Evolutionary conservation across 2,797 vertebrate genomes (phyloP), one percentile per base, ranked within the genome.

Genomic region (Rhodeus uyekii): DNA sequence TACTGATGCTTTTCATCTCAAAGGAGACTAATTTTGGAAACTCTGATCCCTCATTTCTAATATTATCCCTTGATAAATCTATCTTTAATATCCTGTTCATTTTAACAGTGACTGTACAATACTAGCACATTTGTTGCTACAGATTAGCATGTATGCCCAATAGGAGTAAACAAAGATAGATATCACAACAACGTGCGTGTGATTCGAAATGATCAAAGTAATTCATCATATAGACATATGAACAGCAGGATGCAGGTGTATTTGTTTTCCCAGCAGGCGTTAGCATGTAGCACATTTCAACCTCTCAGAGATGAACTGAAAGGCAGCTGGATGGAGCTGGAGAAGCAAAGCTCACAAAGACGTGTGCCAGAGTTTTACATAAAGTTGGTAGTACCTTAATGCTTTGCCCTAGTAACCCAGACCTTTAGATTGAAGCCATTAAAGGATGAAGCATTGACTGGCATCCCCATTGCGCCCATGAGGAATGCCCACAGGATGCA

Each of bases 361-460:
- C 19, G n/a, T 48, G 44, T 69, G 73, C 16, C 71, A 38, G 34
- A 6, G 34, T 55, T 27, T 42, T 74, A 10, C 50, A 18, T 14
- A 32, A 34, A 22, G 12, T 8, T 50, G 10, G 29, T 18, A 12
- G 12, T 46, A 46, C 14, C 34, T 44, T 55, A 69, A 44, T 24
- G 8, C 46, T 61, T 42, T 44, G 53, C 22, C 39, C 67, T 72
- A 71, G 22, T 61, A 72, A 81, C 69, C 44, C 42, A 36, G 14
- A 61, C 42, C 27, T 7, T 29, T 29, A 60, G 55, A 29, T 16
- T 60, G 13, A 78, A 78, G 44, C 12, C 0, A 3, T 29, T 19
- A 24, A 36, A 42, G 27, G 27, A 27, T 27, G 10, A 58, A 46
- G 67, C 19, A 58, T 27, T 3, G 42, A 3, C 34, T 39, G 29